Evolutionary conservation across 2,797 vertebrate genomes (phyloP).

Genomic region (Mormyrops boulengeri): DNA sequence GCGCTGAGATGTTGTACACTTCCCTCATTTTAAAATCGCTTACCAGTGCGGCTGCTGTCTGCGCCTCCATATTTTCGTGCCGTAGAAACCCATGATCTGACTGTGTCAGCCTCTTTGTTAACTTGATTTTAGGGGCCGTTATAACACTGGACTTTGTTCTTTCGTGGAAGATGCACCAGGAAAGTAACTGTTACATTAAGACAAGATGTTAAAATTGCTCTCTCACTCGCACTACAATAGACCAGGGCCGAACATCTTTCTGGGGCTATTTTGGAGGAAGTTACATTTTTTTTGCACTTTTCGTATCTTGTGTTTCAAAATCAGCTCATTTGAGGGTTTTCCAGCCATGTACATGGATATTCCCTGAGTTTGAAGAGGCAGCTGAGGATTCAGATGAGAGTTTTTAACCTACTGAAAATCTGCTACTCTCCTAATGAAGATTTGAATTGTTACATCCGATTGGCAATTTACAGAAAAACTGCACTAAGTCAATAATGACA

Average conservation of each 20-base stretch:
- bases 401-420: not conserved
- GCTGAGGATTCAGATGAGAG: not conserved
- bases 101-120: constrained; percentile 18
- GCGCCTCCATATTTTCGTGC: constrained; percentile 35
- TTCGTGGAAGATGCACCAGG: not conserved
- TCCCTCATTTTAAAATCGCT: constrained; percentile 25
- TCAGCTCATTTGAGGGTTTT: not conserved
- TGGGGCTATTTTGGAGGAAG: not conserved
- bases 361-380: not conserved
- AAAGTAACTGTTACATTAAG: not conserved
- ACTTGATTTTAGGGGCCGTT: constrained; percentile 13
- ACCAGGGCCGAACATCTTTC: not conserved
- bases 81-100: constrained; percentile 18
- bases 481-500: not conserved
- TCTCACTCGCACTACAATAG: not conserved
- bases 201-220: not conserved
- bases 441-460: not conserved
- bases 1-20: not conserved
- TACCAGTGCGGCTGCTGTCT: constrained; percentile 36
- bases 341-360: not conserved
- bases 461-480: not conserved
- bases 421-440: not conserved
- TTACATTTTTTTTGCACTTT: not conserved
- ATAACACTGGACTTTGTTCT: not conserved
- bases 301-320: not conserved